A percentile compares a stretch with the other conserved stretches of the same genome.
Conservation (phyloP, 2,888 invertebrate species). For the Caenorhabditis sp. region DNA sequence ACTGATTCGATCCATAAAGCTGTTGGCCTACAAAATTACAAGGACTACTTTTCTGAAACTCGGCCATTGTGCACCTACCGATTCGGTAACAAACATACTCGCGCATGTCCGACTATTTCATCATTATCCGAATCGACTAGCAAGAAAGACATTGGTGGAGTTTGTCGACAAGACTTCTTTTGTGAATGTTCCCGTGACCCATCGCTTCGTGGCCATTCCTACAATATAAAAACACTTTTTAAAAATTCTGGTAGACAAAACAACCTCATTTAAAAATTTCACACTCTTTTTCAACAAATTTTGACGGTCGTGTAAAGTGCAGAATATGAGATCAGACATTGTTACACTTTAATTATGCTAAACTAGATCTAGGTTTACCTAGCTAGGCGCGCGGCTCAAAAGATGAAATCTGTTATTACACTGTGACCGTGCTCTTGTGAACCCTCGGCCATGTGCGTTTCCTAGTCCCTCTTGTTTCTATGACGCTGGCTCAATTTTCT, state of each 20-base stretch:
- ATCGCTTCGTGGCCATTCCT: slow-evolving; percentile 60
- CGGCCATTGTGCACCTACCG: slow-evolving; percentile 24
- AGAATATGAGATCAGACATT: slow-evolving; percentile 16
- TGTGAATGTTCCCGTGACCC: slow-evolving; percentile 52
- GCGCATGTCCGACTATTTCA: slow-evolving; percentile 53
- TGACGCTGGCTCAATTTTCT: neutral
- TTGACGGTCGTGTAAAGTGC: slow-evolving; percentile 38
- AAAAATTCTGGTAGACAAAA: neutral
- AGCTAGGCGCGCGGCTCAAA: neutral
- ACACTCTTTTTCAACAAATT: slow-evolving; percentile 50
- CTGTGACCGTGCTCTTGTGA: neutral
- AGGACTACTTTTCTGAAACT: too few species aligned
- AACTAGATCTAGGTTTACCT: too few species aligned
- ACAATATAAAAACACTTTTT: neutral
- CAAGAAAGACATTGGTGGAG: slow-evolving; percentile 61
- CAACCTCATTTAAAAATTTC: slow-evolving; percentile 55
- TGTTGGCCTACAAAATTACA: slow-evolving; percentile 24
- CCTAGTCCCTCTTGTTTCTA: neutral
- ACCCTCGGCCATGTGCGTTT: neutral
- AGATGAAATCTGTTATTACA: neutral
- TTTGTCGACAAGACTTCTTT: slow-evolving; percentile 41
- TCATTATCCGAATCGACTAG: slow-evolving; percentile 34
- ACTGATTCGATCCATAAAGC: slow-evolving; percentile 64
- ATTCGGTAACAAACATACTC: slow-evolving; percentile 54
- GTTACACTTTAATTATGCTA: neutral